These are phyloP conservation scores for Pipa parva DNA, from an alignment of 2,113 vertebrate species.

Conservation along the genomic window DNA sequence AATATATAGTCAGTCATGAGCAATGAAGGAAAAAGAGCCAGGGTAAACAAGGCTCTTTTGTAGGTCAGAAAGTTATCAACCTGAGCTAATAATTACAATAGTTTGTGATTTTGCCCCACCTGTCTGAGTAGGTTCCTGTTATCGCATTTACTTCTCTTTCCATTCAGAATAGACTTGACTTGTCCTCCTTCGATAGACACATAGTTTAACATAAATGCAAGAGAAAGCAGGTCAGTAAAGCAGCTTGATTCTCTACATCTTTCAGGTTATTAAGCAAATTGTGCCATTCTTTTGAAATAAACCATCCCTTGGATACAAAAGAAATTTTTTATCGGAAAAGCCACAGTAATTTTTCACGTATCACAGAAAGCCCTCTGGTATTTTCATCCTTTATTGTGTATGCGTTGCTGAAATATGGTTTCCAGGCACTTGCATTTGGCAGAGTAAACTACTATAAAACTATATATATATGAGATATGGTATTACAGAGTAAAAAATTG, in stretches of 20 bases:
- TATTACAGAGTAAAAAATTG: background rate
- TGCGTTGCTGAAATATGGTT: background rate
- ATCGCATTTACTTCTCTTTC: too few relatives aligned
- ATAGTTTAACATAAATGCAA: background rate
- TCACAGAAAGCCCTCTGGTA: background rate
- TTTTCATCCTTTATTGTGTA: background rate
- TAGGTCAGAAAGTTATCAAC: too few relatives aligned
- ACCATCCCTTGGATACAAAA: background rate
- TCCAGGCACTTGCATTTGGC: background rate
- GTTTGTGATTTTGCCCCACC: too few relatives aligned
- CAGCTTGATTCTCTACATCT: background rate
- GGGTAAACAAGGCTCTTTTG: too few relatives aligned
- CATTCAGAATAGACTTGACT: too few relatives aligned
- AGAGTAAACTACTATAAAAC: background rate
- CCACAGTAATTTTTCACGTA: background rate
- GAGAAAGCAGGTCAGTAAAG: background rate
- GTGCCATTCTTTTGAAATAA: conserved; percentile 8
- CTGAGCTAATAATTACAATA: too few relatives aligned
- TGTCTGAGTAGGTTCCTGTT: too few relatives aligned
- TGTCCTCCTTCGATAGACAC: background rate
- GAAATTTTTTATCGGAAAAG: background rate
- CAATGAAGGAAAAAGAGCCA: too few relatives aligned
- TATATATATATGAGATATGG: background rate
- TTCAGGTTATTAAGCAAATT: conserved; percentile 9
- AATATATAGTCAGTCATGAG: too few relatives aligned